Evolutionary conservation across 2,888 invertebrate species (phyloP).

Genomic region (Tenthredo amoena): DNA sequence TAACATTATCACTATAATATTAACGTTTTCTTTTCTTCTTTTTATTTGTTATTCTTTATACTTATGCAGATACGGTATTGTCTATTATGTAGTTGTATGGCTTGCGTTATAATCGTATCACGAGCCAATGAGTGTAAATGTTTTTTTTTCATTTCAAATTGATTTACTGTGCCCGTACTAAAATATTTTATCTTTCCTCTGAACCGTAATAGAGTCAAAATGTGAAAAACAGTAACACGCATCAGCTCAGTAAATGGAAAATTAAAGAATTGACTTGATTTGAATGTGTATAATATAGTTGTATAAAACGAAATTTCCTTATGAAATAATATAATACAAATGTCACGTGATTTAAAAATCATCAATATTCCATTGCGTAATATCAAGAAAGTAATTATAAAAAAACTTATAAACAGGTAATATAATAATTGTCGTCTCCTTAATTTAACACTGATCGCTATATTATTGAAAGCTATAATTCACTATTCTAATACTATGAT

Average conservation of each 20-base stretch:
- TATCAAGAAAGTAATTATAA: conserved; percentile 37
- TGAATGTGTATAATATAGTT: background rate
- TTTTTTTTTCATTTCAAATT: background rate
- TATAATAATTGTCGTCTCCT: conserved; percentile 33
- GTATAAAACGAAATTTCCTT: conserved; percentile 30
- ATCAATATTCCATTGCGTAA: conserved; percentile 43
- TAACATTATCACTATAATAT: conserved; percentile 45
- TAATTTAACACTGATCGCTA: conserved; percentile 47
- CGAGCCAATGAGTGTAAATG: conserved; percentile 6
- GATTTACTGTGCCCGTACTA: conserved; percentile 25
- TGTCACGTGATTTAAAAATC: conserved; percentile 26
- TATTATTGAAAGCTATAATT: conserved; percentile 50
- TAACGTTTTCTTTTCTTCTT: conserved; percentile 14
- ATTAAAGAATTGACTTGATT: background rate
- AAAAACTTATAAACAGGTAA: conserved; percentile 42
- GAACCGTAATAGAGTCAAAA: background rate
- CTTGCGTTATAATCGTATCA: conserved; percentile 40
- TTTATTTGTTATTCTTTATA: conserved; percentile 54
- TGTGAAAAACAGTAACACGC: conserved; percentile 21
- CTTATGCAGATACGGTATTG: conserved; percentile 71
- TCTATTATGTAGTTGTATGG: conserved; percentile 70
- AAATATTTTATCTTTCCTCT: conserved; percentile 35
- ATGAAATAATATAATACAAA: conserved; percentile 45
- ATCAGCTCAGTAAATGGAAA: conserved; percentile 29
- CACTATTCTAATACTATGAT: conserved; percentile 35